Conservation (phyloP, 2,888 invertebrate genomes). For the Zonitis immaculata region DNA sequence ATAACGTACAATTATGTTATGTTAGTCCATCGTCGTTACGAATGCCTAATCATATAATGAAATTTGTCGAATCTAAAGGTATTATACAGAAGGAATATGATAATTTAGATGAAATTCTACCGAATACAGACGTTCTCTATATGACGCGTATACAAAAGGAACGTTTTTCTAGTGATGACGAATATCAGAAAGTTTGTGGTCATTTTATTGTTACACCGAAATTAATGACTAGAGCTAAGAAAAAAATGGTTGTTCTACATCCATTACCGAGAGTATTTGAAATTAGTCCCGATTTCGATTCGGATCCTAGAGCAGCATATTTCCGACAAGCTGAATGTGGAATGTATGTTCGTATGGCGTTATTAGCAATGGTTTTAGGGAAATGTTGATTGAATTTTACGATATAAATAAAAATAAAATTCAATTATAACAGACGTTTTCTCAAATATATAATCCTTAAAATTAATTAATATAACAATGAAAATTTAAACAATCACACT, state of each 20-base stretch:
- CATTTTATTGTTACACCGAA: constrained; percentile 89
- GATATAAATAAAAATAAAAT: too few species aligned
- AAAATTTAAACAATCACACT: constrained; percentile 26
- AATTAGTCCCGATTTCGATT: constrained; percentile 92
- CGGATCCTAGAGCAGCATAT: constrained; percentile 95
- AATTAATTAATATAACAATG: too few species aligned
- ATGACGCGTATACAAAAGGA: constrained; percentile 98
- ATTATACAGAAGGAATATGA: constrained; percentile 69
- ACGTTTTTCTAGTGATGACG: constrained; percentile 75
- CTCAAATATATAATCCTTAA: too few species aligned
- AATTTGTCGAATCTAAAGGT: constrained; percentile 73
- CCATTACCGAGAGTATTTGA: constrained; percentile 93
- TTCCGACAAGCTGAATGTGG: constrained; percentile 98
- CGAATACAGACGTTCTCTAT: constrained; percentile 94
- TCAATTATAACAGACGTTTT: constrained; percentile 10
- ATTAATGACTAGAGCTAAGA: constrained; percentile 90
- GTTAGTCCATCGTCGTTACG: constrained; percentile 81
- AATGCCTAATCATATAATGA: constrained; percentile 85
- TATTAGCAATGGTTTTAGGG: constrained; percentile 86
- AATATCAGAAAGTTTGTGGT: constrained; percentile 85
- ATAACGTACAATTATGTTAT: constrained; percentile 89
- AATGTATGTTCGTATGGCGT: constrained; percentile 97
- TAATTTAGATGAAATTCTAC: constrained; percentile 80
- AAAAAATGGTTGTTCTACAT: constrained; percentile 95
- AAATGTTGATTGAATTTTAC: too few species aligned